Evolutionary conservation across 2,797 vertebrate species (phyloP).

Genomic region (Rhinogobio ventralis): DNA sequence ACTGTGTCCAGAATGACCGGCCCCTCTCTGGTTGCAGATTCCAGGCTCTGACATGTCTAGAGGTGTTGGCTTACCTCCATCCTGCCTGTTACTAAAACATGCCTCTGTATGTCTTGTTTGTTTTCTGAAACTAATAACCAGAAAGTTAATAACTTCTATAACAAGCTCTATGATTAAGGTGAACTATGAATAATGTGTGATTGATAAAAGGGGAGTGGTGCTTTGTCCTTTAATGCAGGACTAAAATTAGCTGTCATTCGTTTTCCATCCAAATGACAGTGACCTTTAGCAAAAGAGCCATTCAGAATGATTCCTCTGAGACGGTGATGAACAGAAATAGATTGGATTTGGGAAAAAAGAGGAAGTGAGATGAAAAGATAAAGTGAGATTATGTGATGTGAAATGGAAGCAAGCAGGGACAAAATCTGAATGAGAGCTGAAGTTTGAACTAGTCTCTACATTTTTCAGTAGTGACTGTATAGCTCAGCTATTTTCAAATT

Average conservation of each 20-base stretch:
- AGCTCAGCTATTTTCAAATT: not conserved
- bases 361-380: constrained; percentile 48
- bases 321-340: constrained; percentile 45
- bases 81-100: not conserved
- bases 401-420: constrained; percentile 30
- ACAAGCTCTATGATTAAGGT: constrained; percentile 27
- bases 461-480: not conserved
- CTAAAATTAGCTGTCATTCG: constrained; percentile 63
- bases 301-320: constrained; percentile 46
- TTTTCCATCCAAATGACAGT: constrained; percentile 59
- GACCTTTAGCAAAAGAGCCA: constrained; percentile 64
- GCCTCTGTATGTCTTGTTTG: not conserved
- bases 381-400: constrained; percentile 39
- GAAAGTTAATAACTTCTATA: constrained; percentile 8
- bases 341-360: constrained; percentile 29
- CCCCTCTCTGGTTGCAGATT: constrained; percentile 10
- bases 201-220: constrained; percentile 20
- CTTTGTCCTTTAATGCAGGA: constrained; percentile 51
- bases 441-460: constrained; percentile 32
- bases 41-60: constrained; percentile 15
- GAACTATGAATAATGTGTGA: constrained; percentile 42
- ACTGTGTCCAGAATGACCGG: not conserved
- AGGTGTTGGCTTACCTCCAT: constrained; percentile 10
- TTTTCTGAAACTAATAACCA: constrained; percentile 48
- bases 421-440: constrained; percentile 38